These are phyloP conservation scores for Varroa destructor DNA, from an alignment of 1,140 invertebrate species.

Conservation along the genomic window DNA sequence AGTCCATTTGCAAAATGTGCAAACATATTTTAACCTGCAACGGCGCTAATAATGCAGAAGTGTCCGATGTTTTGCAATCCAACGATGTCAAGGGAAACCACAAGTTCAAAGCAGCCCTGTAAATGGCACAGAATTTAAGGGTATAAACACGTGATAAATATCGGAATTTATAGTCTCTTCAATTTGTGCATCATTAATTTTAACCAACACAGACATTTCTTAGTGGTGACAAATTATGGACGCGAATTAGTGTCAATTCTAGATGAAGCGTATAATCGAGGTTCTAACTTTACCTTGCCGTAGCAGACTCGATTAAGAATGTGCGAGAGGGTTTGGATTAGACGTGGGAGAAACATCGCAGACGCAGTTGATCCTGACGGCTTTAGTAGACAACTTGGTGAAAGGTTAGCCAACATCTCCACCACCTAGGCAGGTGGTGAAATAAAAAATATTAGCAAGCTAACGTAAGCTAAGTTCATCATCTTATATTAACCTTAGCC, in stretches of 20 bases:
- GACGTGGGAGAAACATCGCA: conserved; percentile 10
- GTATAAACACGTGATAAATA: neutral
- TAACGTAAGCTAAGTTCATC: too few species aligned
- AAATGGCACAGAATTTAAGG: neutral
- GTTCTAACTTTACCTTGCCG: neutral
- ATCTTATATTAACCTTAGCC: too few species aligned
- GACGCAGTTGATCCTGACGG: neutral
- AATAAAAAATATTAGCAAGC: too few species aligned
- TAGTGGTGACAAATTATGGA: too few species aligned
- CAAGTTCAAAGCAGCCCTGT: conserved; percentile 53
- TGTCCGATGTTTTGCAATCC: conserved; percentile 56
- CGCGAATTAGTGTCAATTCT: too few species aligned
- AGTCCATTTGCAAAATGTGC: too few species aligned
- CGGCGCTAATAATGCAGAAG: conserved; percentile 56
- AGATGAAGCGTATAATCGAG: too few species aligned
- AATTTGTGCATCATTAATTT: neutral
- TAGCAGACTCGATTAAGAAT: conserved; percentile 24
- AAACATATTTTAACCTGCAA: conserved; percentile 38
- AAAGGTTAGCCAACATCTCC: conserved; percentile 13
- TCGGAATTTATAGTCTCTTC: neutral
- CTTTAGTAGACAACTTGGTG: neutral
- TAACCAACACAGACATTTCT: too few species aligned
- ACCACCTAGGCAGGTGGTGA: neutral
- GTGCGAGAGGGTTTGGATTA: conserved; percentile 7
- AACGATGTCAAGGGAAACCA: conserved; percentile 53